These are phyloP conservation scores for Phylloscopus trochilus DNA, from an alignment of 2,113 vertebrate genomes.

Conservation along the genomic window DNA sequence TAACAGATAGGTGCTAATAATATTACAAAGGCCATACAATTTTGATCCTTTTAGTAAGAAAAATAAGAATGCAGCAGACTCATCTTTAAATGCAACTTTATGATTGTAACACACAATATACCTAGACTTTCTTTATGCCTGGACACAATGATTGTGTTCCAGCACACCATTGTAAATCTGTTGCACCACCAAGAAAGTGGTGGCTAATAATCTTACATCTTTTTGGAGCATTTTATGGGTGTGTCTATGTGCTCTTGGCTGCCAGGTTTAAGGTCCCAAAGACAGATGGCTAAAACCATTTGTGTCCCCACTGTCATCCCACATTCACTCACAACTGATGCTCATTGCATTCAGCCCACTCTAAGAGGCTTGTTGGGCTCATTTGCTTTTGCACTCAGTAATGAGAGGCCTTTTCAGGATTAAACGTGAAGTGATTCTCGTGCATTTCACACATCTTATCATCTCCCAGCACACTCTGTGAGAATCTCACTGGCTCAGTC, in stretches of 20 bases:
- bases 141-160: neutral
- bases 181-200: neutral
- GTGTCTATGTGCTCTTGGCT: neutral
- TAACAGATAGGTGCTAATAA: neutral
- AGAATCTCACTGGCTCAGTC: neutral
- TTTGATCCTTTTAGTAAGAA: neutral
- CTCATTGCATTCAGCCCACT: neutral
- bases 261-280: neutral
- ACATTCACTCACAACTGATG: neutral
- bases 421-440: neutral
- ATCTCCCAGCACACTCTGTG: neutral
- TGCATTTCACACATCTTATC: neutral
- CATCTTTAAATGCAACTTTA: neutral
- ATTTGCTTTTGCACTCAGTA: neutral
- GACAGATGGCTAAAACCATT: neutral
- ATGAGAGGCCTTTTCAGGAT: neutral
- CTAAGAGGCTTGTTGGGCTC: neutral
- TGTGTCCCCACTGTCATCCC: neutral
- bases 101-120: neutral
- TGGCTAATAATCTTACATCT: neutral
- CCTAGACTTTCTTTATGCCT: neutral
- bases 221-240: neutral
- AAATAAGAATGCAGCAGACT: neutral
- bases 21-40: neutral
- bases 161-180: fast-evolving